Evolutionary conservation across 1,140 invertebrate genomes (phyloP), one percentile per base, ranked within the genome.

Genomic region (Zaprionus capensis): DNA sequence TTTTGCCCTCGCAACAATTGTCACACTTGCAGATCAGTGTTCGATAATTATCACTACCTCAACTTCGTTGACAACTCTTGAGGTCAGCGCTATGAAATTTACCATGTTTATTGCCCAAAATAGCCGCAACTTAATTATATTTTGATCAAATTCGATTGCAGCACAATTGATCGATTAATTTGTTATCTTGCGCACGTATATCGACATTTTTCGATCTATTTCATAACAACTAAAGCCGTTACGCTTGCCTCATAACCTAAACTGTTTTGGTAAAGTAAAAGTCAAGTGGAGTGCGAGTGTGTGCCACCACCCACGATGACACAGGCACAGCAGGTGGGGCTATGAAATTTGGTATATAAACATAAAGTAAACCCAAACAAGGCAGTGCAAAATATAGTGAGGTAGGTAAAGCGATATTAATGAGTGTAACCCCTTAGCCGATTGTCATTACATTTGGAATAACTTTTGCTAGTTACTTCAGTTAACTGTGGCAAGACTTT

Each of bases 1-100:
- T 31, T 56, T 71, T 65, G 57, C 46, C 66, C 57, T 55, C 49
- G 31, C 17, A 11, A 57, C 62, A 56, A 57, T 66, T 58, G 62
- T 66, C 53, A 46, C 69, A 65, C 61, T 11, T 38, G 46, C 46
- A 51, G 46, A 46, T 58, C 15, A 15, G 38, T n/a, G 34, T 15
- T 44, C 12, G 55, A 28, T 73, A 44, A 59, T 67, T 59, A 73
- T 67, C 64, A 34, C 46, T 51, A 6, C 20, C 28, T 12, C n/a
- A 51, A 4, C 17, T 5, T 24, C 36, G 15, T 46, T 1, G 3
- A 4, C 41, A 4, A 3, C n/a, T 9, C 15, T 17, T n/a, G n/a
- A 41, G 38, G 2, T 17, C 9, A 36, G 28, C 14, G 14, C 7
- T 36, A 11, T 51, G 6, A 22, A 51, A 64, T 51, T 64, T n/a